Conservation (phyloP, 2,113 vertebrate species). For the Apaloderma vittatum region DNA sequence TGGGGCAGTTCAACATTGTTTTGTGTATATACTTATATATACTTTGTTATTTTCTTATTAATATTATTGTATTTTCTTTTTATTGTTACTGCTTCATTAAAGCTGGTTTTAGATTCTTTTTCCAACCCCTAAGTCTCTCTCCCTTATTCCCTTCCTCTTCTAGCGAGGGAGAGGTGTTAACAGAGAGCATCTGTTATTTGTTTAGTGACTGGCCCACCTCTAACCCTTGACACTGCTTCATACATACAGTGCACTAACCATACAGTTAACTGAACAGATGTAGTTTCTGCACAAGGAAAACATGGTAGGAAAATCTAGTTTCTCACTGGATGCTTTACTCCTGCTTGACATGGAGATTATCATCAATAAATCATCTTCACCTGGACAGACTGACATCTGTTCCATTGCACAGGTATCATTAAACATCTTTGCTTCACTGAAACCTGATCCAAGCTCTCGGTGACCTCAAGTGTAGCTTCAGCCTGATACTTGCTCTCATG, state of each 20-base stretch:
- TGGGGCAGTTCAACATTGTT: no score
- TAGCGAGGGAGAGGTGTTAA: no score
- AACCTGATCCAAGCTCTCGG: background rate
- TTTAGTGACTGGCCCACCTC: no score
- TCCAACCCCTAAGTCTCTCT: no score
- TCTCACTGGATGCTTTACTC: background rate
- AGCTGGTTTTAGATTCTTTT: no score
- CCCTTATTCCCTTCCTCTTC: no score
- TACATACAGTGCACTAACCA: background rate
- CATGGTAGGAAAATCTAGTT: background rate
- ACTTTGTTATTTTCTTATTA: no score
- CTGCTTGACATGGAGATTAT: background rate
- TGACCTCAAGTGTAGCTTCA: background rate
- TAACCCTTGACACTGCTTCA: no score
- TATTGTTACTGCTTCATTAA: no score
- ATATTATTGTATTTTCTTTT: no score
- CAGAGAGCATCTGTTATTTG: no score
- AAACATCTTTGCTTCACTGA: background rate
- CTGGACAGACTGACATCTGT: background rate
- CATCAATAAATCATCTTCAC: background rate
- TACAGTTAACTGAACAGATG: background rate
- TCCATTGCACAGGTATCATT: background rate
- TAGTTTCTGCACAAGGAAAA: background rate
- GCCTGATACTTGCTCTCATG: background rate
- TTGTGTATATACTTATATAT: no score